These are phyloP conservation scores for Phyto melanocephala DNA, from an alignment of 2,888 invertebrate genomes.

Conservation along the genomic window DNA sequence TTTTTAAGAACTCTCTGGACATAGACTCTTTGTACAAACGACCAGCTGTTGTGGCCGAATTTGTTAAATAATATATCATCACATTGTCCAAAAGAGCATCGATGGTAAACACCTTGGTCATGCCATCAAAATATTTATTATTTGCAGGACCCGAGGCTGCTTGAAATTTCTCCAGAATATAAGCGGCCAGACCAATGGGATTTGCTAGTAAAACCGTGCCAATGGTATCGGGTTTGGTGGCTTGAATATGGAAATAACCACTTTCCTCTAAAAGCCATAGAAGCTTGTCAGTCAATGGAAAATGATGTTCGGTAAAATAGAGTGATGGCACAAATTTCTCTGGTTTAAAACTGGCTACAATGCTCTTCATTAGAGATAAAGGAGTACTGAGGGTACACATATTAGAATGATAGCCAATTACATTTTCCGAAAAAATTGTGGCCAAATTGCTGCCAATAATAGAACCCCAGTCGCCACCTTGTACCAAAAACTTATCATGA, in stretches of 20 bases:
- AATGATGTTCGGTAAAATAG: slow-evolving; percentile 81
- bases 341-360: slow-evolving; percentile 80
- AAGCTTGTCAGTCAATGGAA: slow-evolving; percentile 76
- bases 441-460: slow-evolving; percentile 82
- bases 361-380: slow-evolving; percentile 73
- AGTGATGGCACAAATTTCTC: slow-evolving; percentile 77
- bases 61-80: slow-evolving; percentile 89
- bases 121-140: slow-evolving; percentile 68
- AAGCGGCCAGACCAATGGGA: slow-evolving; percentile 91
- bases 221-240: slow-evolving; percentile 93
- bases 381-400: slow-evolving; percentile 79
- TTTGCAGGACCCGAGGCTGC: slow-evolving; percentile 86
- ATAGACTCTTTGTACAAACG: slow-evolving; percentile 85
- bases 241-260: slow-evolving; percentile 88
- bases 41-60: slow-evolving; percentile 84
- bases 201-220: slow-evolving; percentile 79
- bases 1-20: slow-evolving; percentile 67
- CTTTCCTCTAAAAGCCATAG: slow-evolving; percentile 76
- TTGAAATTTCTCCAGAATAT: slow-evolving; percentile 93
- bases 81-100: slow-evolving; percentile 84
- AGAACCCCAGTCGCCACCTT: slow-evolving; percentile 92
- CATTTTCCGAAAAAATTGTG: slow-evolving; percentile 82
- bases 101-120: slow-evolving; percentile 79
- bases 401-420: slow-evolving; percentile 83
- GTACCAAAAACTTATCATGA: slow-evolving; percentile 82